Percentiles rank a stretch among this genome's conserved stretches.
These are phyloP conservation scores for Halictus rubicundus DNA, from an alignment of 1,140 invertebrate genomes.

Conservation along the genomic window DNA sequence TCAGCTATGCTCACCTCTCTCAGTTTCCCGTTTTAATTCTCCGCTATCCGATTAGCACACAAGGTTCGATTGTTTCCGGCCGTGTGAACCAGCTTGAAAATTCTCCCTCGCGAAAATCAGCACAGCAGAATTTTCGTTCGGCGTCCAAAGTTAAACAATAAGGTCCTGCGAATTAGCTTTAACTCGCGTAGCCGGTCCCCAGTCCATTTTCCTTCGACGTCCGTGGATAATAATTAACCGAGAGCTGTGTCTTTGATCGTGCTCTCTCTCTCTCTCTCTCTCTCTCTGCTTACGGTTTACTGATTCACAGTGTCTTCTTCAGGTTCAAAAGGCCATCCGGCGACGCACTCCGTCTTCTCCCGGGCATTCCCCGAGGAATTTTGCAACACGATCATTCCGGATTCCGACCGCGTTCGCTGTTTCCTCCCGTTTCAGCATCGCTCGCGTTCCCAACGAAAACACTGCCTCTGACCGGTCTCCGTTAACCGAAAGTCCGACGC, in stretches of 20 bases:
- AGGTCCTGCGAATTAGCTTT: background rate
- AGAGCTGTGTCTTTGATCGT: background rate
- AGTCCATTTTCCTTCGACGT: background rate
- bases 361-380: background rate
- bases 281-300: background rate
- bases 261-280: too few species aligned
- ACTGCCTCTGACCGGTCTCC: background rate
- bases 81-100: too few species aligned
- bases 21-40: too few species aligned
- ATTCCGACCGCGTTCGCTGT: background rate
- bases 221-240: background rate
- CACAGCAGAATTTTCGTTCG: too few species aligned
- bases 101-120: too few species aligned
- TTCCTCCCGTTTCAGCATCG: background rate
- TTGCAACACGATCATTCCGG: background rate
- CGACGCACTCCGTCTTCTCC: background rate
- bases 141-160: background rate
- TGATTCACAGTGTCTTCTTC: background rate
- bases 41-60: too few species aligned
- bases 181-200: background rate
- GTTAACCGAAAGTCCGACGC: background rate
- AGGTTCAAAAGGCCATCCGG: background rate
- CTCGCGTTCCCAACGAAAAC: background rate
- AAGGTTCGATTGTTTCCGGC: too few species aligned
- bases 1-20: too few species aligned